Evolutionary conservation across 1,140 invertebrate genomes (phyloP), one percentile per base, ranked within the genome.

Genomic region (Nephila pilipes): DNA sequence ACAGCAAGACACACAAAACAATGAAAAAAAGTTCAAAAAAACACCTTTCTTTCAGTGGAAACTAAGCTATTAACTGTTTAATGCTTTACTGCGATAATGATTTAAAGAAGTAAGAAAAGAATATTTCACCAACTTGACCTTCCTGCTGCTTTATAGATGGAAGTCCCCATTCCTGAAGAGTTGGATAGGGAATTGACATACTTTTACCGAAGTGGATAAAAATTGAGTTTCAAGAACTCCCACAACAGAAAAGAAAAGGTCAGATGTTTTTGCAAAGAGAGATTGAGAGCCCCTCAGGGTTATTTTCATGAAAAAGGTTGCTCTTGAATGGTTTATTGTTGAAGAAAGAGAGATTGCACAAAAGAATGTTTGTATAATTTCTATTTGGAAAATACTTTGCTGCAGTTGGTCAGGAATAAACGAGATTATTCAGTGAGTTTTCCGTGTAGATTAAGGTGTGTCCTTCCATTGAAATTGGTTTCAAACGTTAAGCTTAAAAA

Each of bases 61-160:
- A 25, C 14, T 12, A 36, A 32, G 29, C 69, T 75, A 32, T 75
- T 75, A 32, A 75, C 29, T 75, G 16, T 75, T 75, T 32, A 75
- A 75, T 36, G 20, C 22, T 60, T 60, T 60, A 60, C 58, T 1
- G 22, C 5, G 20, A 60, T 75, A 32, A 75, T 32, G 29, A 32
- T 20, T 75, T 32, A 32, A 36, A 75, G 32, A 32, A 75, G 4
- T 36, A 36, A 36, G 69, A 75, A 65, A 65, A 36, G 18, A 12
- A 36, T 29, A 57, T 25, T 83, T 57, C 54, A 46, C 38, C n/a
- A 81, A 81, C 46, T 57, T 57, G 81, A 83, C 81, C 81, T 83
- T 83, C 81, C 8, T 46, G 22, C 80, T 81, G 46, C 80, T 46
- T 81, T 54, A n/a, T 3, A 83, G 25, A 46, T 54, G 81, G 81